Percentiles rank a stretch among this genome's conserved stretches.
These are phyloP conservation scores for Pharmacophagus antenor DNA, from an alignment of 2,888 invertebrate species.

Conservation along the genomic window DNA sequence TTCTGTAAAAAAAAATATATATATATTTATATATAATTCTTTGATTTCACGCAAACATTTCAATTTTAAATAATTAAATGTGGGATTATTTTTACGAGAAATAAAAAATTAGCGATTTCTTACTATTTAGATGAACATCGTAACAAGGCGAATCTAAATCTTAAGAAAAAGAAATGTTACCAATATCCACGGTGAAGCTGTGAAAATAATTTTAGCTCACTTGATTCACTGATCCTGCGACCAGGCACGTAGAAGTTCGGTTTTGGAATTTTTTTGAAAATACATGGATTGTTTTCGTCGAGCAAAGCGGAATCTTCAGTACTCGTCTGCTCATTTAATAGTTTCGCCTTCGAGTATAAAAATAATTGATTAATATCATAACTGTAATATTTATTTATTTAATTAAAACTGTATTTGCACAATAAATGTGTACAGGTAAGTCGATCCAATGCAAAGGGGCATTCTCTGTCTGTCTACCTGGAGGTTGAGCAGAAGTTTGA, in stretches of 20 bases:
- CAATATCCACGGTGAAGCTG: too few species aligned
- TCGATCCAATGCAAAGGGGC: too few species aligned
- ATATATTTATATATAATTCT: neutral
- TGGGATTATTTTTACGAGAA: too few species aligned
- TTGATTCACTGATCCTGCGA: slow-evolving; percentile 30
- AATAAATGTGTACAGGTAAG: too few species aligned
- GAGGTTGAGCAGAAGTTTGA: too few species aligned
- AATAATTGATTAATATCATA: neutral
- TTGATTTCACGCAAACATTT: too few species aligned
- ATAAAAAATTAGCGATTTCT: too few species aligned
- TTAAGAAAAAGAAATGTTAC: too few species aligned
- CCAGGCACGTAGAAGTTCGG: slow-evolving; percentile 30
- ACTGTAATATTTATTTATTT: neutral
- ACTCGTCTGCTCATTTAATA: neutral
- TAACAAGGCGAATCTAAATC: neutral
- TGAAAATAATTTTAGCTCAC: slow-evolving; percentile 19
- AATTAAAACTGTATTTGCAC: too few species aligned
- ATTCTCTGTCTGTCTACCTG: too few species aligned
- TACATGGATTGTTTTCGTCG: slow-evolving; percentile 23
- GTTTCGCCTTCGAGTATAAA: neutral
- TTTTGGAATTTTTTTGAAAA: slow-evolving; percentile 5
- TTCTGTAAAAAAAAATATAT: slow-evolving; percentile 32
- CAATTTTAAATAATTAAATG: too few species aligned
- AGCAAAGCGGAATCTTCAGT: neutral
- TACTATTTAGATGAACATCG: too few species aligned